These are phyloP conservation scores for Drosophila parthenogenetica DNA, from an alignment of 2,888 invertebrate genomes.

Conservation along the genomic window DNA sequence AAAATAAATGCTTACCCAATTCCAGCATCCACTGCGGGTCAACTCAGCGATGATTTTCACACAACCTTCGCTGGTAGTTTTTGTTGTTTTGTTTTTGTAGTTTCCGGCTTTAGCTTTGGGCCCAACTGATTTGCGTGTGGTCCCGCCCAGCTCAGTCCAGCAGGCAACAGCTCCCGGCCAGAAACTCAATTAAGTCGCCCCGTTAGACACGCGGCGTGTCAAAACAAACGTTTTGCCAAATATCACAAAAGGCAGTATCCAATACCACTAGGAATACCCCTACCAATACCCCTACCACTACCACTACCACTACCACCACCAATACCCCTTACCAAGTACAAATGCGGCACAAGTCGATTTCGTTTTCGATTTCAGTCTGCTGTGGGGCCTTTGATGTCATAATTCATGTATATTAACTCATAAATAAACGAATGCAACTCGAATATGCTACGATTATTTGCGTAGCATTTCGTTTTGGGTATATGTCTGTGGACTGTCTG, in stretches of 20 bases:
- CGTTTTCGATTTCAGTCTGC: slow-evolving; percentile 65
- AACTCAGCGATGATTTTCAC: slow-evolving; percentile 58
- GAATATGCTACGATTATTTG: slow-evolving; percentile 55
- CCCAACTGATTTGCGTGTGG: slow-evolving; percentile 64
- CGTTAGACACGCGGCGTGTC: slow-evolving; percentile 78
- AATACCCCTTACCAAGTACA: no score
- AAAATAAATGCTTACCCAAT: slow-evolving; percentile 61
- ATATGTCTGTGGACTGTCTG: slow-evolving; percentile 35
- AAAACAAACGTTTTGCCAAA: slow-evolving; percentile 77
- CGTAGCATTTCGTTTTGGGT: slow-evolving; percentile 10
- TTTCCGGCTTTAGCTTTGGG: slow-evolving; percentile 50
- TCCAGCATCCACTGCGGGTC: slow-evolving; percentile 38
- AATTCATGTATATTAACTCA: slow-evolving; percentile 85
- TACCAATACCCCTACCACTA: background rate
- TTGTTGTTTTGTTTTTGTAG: slow-evolving; percentile 8
- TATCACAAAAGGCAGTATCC: slow-evolving; percentile 23
- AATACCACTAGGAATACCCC: slow-evolving; percentile 7
- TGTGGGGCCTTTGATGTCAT: slow-evolving; percentile 82
- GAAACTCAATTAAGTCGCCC: slow-evolving; percentile 78
- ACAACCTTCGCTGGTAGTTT: slow-evolving; percentile 58
- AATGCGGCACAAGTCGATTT: slow-evolving; percentile 66
- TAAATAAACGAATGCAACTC: slow-evolving; percentile 83
- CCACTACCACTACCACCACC: slow-evolving; percentile 8
- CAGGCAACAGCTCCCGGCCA: slow-evolving; percentile 54
- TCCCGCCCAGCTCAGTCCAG: slow-evolving; percentile 36